Evolutionary conservation across 2,797 vertebrate species (phyloP).

Genomic region (Peromyscus melanophrys): DNA sequence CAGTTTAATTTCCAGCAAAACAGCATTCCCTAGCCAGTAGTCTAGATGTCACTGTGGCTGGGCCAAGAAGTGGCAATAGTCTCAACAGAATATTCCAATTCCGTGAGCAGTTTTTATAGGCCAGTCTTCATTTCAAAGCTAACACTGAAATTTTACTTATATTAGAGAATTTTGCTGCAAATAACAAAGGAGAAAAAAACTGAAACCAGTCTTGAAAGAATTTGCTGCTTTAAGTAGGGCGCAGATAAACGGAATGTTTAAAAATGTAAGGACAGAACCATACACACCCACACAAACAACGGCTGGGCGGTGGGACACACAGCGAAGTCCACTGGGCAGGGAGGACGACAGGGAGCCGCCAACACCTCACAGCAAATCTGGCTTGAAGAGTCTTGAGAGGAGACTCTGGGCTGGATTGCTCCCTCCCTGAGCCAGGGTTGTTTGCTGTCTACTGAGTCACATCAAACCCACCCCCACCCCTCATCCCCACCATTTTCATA

Average conservation of each 20-base stretch:
- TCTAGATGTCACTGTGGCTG: background rate
- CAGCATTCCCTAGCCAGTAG: background rate
- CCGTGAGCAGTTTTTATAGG: background rate
- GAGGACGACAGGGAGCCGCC: too few relatives aligned
- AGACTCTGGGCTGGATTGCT: too few relatives aligned
- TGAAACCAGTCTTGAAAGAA: background rate
- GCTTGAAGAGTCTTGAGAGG: background rate
- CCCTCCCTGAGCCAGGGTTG: rapidly evolving
- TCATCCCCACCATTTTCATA: background rate
- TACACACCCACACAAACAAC: background rate
- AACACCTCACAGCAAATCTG: background rate
- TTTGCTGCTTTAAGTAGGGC: background rate
- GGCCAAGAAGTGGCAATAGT: background rate
- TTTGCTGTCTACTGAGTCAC: too few relatives aligned
- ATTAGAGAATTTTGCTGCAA: background rate
- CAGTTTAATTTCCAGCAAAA: background rate
- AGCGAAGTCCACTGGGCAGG: too few relatives aligned
- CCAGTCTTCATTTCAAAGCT: background rate
- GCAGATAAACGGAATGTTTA: background rate
- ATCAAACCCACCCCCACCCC: too few relatives aligned
- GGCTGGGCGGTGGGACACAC: background rate
- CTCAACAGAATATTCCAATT: background rate
- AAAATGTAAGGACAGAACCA: background rate
- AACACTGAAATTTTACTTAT: background rate
- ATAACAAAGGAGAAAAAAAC: background rate